phyloP scores from a whole-genome alignment of 2,113 vertebrate species.

The Himantopus leucocephalus region DNA sequence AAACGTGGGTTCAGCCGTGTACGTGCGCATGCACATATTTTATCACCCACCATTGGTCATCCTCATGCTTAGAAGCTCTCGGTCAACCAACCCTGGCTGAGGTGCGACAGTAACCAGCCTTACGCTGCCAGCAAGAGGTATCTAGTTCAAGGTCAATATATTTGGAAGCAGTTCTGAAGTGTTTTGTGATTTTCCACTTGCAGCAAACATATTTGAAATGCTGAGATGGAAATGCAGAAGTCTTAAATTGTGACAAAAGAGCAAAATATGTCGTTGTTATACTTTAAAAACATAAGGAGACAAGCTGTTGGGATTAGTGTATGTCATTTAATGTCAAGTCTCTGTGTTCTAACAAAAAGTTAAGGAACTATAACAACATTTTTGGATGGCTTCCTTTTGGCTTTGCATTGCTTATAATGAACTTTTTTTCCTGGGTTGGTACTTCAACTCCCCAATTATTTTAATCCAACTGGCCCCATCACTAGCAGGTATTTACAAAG shows the following conservation, averaged over 20 bases:
- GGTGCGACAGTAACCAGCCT: background rate
- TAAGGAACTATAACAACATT: background rate
- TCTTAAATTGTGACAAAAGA: background rate
- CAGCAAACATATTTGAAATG: background rate
- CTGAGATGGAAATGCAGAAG: background rate
- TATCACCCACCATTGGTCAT: background rate
- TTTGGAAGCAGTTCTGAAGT: background rate
- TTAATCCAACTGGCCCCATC: background rate
- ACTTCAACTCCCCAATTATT: background rate
- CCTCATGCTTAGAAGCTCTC: background rate
- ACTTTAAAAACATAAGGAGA: background rate
- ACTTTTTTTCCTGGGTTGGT: background rate
- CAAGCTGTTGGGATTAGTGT: background rate
- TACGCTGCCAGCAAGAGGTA: background rate
- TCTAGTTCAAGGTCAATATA: background rate
- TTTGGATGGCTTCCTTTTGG: background rate
- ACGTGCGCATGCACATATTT: background rate
- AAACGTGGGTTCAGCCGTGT: background rate
- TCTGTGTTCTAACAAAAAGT: background rate
- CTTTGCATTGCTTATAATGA: background rate
- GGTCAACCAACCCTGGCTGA: rapidly evolving
- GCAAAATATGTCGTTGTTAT: background rate
- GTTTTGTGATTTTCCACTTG: background rate
- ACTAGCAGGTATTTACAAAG: background rate
- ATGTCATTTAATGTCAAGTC: background rate